These are phyloP conservation scores for Liasis olivaceus DNA, from an alignment of 2,797 vertebrate genomes.

Conservation along the genomic window DNA sequence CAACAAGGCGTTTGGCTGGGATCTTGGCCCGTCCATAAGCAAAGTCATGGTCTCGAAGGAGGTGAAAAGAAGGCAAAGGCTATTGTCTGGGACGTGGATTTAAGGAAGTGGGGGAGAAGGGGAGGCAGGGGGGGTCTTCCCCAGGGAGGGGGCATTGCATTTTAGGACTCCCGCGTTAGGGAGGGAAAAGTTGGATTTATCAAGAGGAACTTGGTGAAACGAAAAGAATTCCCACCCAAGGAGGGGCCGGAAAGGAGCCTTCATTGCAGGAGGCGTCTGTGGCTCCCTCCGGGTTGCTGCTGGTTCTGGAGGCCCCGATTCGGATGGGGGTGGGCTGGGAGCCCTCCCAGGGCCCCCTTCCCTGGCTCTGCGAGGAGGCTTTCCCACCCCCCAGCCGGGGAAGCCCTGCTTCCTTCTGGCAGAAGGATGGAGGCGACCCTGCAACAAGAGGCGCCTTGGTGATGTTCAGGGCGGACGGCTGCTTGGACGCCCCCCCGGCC, in stretches of 20 bases:
- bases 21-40: neutral
- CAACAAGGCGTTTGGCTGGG: neutral
- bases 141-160: neutral
- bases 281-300: neutral
- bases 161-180: neutral
- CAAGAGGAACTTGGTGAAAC: neutral
- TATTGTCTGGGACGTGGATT: too few species aligned
- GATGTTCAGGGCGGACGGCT: neutral
- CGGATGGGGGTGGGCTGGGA: neutral
- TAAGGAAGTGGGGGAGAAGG: slow-evolving; percentile 34
- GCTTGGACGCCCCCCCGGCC: too few species aligned
- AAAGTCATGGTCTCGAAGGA: too few species aligned
- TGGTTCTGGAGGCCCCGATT: neutral
- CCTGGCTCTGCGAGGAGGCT: too few species aligned
- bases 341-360: too few species aligned
- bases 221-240: neutral
- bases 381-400: too few species aligned
- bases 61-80: too few species aligned
- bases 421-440: neutral
- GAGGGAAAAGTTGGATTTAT: neutral
- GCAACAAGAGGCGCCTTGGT: neutral
- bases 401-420: too few species aligned
- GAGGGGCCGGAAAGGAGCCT: neutral
- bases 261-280: neutral
- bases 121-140: neutral